Evolutionary conservation across 2,888 invertebrate genomes (phyloP), one percentile per base, ranked within the genome.

Genomic region (Platycheirus rosarum): DNA sequence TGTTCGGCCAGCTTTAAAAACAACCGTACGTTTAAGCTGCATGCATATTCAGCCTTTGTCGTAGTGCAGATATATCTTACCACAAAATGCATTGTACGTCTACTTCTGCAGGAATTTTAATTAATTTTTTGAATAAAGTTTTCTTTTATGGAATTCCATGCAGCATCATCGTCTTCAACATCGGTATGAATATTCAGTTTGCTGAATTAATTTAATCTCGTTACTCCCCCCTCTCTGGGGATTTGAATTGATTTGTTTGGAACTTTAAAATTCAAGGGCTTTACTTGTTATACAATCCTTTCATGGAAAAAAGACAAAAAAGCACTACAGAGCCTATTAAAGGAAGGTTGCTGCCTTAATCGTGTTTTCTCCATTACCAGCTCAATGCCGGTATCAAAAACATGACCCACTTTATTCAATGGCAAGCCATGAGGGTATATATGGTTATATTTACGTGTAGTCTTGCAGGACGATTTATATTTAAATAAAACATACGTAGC

Each of bases 21-120:
- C n/a, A n/a, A n/a, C n/a, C n/a, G n/a, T n/a, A 46, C 16, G n/a
- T n/a, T 6, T 2, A 18, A 35, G 18, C 60, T 68, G 53, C 46
- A 51, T 49, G 18, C 35, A 55, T 42, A 70, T 55, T 18, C 37
- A n/a, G n/a, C 13, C 46, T 60, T 37, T 66, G 73, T 35, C 66
- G 53, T 66, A 62, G 14, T 78, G 73, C 77, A 73, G 77, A 73
- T 73, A 55, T 62, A 63, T 73, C 29, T 74, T 65, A 26, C 49
- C 55, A 79, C 51, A 46, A 35, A 63, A 62, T 57, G 37, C 26
- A 7, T n/a, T 37, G n/a, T n/a, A n/a, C n/a, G n/a, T n/a, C 13
- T 46, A 69, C 62, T 62, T 63, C 53, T 63, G 55, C 37, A 57
- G 57, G 74, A 69, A 69, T 79, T 79, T 79, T 74, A 79, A 79